Evolutionary conservation across 92 coral and sea anemone genomes (phyloP).

Genomic region (Parazoanthus swiftii): DNA sequence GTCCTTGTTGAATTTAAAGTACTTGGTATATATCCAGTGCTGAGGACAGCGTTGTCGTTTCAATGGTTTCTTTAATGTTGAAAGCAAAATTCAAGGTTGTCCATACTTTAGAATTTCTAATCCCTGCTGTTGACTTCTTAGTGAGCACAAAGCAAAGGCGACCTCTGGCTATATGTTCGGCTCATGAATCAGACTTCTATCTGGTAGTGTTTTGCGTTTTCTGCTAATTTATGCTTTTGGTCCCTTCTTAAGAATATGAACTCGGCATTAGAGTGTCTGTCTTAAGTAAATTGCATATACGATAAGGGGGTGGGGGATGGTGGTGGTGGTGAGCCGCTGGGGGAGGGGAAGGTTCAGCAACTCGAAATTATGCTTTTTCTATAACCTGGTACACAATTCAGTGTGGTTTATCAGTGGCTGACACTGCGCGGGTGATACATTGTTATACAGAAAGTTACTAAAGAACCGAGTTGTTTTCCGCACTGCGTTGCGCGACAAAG

Average conservation of each 20-base stretch:
- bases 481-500: constrained; percentile 2
- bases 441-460: not conserved
- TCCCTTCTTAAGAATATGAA: not conserved
- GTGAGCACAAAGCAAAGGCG: not conserved
- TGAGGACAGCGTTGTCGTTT: not conserved
- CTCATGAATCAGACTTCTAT: not conserved
- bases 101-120: too few species aligned
- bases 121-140: not conserved
- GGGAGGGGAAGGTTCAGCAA: too few species aligned
- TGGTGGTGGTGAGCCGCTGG: too few species aligned
- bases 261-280: not conserved
- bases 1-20: not conserved
- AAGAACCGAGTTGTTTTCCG: not conserved
- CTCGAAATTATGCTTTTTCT: too few species aligned
- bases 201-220: too few species aligned
- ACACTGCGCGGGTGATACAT: not conserved
- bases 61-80: too few species aligned
- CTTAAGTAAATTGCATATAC: not conserved
- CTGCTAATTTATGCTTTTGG: too few species aligned
- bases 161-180: not conserved
- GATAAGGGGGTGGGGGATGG: too few species aligned
- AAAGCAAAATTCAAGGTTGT: not conserved
- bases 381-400: too few species aligned
- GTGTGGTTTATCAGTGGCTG: not conserved
- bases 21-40: too few species aligned